Base-by-base conservation (phyloP, 2,888 invertebrate genomes). In the Autographa pulchrina region DNA sequence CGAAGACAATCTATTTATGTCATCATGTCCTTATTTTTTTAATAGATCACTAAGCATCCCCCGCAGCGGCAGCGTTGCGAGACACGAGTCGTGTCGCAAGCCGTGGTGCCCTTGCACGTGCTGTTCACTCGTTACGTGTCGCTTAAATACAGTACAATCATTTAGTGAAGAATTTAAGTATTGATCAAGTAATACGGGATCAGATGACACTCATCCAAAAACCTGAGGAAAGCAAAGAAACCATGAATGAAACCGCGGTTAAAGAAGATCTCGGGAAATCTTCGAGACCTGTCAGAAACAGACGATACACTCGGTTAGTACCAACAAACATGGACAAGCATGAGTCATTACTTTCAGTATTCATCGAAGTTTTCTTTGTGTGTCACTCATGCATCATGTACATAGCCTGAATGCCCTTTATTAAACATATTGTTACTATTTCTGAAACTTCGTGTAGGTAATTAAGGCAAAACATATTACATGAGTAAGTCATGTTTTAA, bases 301-400 rank as follows among this genome's bases (percentile, higher is more conserved):
- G 97, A 87, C 96, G 97, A 88, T 97, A 97, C 91, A 97, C 97
- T 95, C 97, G 97, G 97, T 97, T 92, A 94, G 97, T 91, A 43
- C 31, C 62, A 63, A 64, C 80, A 86, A 82, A 87, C 82, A 83
- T 77, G 76, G 75, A 83, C 66, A 77, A 77, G 70, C 61, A 90
- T 94, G 94, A 94, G 85, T 94, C 94, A 95, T 91, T 90, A 87
- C 83, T 92, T 94, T 92, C 90, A 92, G 91, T 89, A 86, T 90
- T 87, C 84, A 83, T 83, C 88, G 88, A 85, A 75, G 90, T 88
- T 90, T 90, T 93, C 94, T 94, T 95, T 95, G 94, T 95, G 94
- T 90, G 93, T 95, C 94, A 95, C 81, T 77, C 79, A 70, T 77
- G 31, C 63, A 72, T 65, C 60, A 62, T 82, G 77, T 78, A 80